Evolutionary conservation across 2,113 vertebrate genomes (phyloP), one percentile per base, ranked within the genome.

Genomic region (Ceuthmochares aereus): DNA sequence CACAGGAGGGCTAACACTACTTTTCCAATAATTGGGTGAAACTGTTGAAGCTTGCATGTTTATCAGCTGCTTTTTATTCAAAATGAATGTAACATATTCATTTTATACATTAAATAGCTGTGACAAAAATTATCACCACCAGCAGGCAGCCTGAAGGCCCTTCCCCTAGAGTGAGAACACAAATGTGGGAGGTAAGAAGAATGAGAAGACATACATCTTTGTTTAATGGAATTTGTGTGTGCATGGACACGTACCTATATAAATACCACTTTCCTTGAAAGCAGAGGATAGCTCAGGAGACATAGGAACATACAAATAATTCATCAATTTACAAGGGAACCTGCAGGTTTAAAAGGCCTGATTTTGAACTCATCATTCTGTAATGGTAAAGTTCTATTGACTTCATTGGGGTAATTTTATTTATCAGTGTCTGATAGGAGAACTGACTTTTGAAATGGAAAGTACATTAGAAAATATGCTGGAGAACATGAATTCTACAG

Each of bases 331-430:
- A 77, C 52, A 83, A 62, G 55, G 26, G 42, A 43, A 88, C 13
- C 22, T 45, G 73, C 10, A 26, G 6, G 42, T 80, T 73, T 84
- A 51, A 84, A 91, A 78, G 77, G 30, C 36, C 63, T 51, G 17
- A 49, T 40, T 66, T 83, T 91, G 75, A 79, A 83, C 27, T 93
- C 45, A 77, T 42, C 13, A 62, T 86, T 92, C 37, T 67, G 12
- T 77, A 90, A 73, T 0, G 1, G 47, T 37, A 45, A 92, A 67
- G 84, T 66, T 89, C 34, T 69, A 34, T n/a, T 86, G 77, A 81
- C 29, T 72, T 86, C 47, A 47, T 47, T 59, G 51, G 26, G 74
- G 64, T 92, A 74, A 95, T 73, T 63, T 89, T 73, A 95, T 92
- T 86, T 84, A 77, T 13, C 47, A 12, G 16, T 2, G 26, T 78